Evolutionary conservation across 2,797 vertebrate genomes (phyloP).

Genomic region (Parauchenoglanis ngamensis): DNA sequence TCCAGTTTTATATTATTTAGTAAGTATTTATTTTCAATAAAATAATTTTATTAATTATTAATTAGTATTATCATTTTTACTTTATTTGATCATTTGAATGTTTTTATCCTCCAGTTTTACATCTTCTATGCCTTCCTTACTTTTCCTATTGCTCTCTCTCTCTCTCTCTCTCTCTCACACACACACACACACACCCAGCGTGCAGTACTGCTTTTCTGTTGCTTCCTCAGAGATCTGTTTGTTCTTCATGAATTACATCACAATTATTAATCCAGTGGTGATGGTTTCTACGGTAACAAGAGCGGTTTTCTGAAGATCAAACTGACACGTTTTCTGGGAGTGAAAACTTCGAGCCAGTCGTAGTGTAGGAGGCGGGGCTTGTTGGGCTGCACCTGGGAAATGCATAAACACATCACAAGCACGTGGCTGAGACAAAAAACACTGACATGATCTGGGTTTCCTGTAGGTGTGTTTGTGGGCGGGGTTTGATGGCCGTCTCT

Average conservation of each 20-base stretch:
- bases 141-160: background rate
- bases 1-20: background rate
- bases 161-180: background rate
- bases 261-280: background rate
- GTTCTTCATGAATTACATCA: background rate
- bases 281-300: background rate
- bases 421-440: background rate
- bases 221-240: background rate
- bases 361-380: background rate
- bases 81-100: background rate
- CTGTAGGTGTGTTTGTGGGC: background rate
- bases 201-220: background rate
- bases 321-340: too few species aligned
- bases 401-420: background rate
- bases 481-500: background rate
- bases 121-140: background rate
- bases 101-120: background rate
- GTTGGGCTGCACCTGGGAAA: background rate
- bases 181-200: background rate
- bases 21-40: too few species aligned
- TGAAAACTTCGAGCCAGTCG: background rate
- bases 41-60: background rate
- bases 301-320: background rate
- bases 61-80: background rate
- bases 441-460: background rate